Percentiles rank a stretch among this genome's conserved stretches.
phyloP scores from a whole-genome alignment of 2,113 vertebrate species.

The Austrofundulus limnaeus region DNA sequence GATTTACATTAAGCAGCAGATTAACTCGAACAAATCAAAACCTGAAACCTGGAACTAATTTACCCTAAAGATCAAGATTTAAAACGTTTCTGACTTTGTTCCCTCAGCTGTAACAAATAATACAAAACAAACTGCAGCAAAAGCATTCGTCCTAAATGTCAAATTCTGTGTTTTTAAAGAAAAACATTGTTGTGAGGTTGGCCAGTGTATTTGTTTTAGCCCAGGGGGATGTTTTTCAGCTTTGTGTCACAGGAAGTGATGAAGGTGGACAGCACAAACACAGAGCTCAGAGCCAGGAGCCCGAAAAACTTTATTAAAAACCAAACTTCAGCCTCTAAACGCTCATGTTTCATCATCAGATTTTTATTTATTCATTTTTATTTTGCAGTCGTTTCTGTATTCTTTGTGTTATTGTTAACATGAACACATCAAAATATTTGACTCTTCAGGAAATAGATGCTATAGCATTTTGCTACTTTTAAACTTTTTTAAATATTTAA shows the following conservation, averaged over 20 bases:
- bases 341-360: neutral
- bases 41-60: too few species aligned
- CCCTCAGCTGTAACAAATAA: neutral
- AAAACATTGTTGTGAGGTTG: constrained; percentile 1
- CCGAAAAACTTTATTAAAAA: neutral
- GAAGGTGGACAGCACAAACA: neutral
- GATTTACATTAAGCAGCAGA: too few species aligned
- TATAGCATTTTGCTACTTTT: too few species aligned
- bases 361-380: neutral
- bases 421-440: too few species aligned
- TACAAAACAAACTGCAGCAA: neutral
- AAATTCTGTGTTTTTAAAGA: constrained; percentile 3
- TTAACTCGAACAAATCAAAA: too few species aligned
- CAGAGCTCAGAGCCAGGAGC: neutral
- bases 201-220: neutral
- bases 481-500: too few species aligned
- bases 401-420: too few species aligned
- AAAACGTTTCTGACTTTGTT: neutral
- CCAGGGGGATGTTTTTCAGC: neutral
- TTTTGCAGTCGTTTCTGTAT: neutral
- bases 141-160: constrained; percentile 26
- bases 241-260: neutral
- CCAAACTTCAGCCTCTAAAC: neutral
- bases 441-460: too few species aligned
- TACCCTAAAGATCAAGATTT: neutral